phyloP scores from a whole-genome alignment of 2,797 vertebrate species.

The Lithobates pipiens region DNA sequence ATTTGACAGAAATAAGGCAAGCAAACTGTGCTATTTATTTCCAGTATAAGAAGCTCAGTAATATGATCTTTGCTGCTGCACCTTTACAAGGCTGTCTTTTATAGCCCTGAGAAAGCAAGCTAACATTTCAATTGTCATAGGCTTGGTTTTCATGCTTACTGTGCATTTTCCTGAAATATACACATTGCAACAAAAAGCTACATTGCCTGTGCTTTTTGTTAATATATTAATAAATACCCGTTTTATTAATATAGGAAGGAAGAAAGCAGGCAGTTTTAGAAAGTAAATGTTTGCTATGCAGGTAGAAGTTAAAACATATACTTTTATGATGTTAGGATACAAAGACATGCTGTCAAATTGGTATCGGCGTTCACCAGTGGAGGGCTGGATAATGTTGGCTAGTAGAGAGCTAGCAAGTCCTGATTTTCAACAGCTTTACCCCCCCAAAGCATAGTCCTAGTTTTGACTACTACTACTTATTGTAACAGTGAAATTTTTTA shows the following conservation, averaged over 20 bases:
- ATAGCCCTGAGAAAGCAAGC: background rate
- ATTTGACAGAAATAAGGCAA: slow-evolving; percentile 19
- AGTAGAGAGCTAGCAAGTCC: too few relatives aligned
- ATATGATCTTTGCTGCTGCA: background rate
- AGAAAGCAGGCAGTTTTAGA: slow-evolving; percentile 37
- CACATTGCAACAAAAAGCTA: slow-evolving; percentile 35
- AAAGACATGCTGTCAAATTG: background rate
- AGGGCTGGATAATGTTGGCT: background rate
- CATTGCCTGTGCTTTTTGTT: slow-evolving; percentile 15
- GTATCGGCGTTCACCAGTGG: background rate
- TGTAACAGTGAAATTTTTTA: too few relatives aligned
- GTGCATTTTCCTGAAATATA: slow-evolving; percentile 3
- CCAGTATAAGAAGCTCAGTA: background rate
- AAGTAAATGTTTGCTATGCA: background rate
- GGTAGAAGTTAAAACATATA: background rate
- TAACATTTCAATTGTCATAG: background rate
- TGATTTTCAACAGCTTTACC: too few relatives aligned
- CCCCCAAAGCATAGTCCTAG: too few relatives aligned
- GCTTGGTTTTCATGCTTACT: slow-evolving; percentile 25
- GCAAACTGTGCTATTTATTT: slow-evolving; percentile 19
- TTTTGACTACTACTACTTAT: too few relatives aligned
- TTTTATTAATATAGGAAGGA: slow-evolving; percentile 49
- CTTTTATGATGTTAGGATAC: background rate
- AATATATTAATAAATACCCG: slow-evolving; percentile 46
- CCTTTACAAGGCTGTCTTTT: background rate